Conservation (phyloP, 2,113 vertebrate species). For the Melanotaenia duboulayi region DNA sequence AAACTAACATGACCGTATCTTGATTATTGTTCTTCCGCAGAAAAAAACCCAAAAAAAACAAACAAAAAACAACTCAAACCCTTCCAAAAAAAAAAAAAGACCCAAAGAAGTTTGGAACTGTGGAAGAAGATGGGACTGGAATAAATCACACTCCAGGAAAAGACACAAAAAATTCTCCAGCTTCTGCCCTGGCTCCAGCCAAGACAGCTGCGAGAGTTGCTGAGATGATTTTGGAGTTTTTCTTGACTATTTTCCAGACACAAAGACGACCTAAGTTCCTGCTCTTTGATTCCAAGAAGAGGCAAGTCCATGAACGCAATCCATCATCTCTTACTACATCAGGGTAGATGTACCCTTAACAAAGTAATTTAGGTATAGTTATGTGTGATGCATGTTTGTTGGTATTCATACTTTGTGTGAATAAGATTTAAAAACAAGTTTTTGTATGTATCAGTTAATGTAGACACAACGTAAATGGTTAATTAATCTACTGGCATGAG, state of each 20-base stretch:
- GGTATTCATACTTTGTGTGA: neutral
- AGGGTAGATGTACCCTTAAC: constrained; percentile 8
- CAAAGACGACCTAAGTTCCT: constrained; percentile 59
- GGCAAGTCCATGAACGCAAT: constrained; percentile 38
- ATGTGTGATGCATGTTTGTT: neutral
- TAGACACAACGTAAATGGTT: no score
- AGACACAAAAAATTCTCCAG: constrained; percentile 30
- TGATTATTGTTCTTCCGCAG: constrained; percentile 48
- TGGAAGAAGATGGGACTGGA: constrained; percentile 12
- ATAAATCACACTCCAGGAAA: constrained; percentile 45
- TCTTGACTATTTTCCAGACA: constrained; percentile 70
- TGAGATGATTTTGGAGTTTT: constrained; percentile 46
- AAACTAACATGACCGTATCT: constrained; percentile 38
- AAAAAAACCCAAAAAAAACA: constrained; percentile 21
- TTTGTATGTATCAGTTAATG: no score
- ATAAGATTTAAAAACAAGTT: neutral
- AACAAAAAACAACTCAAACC: constrained; percentile 48
- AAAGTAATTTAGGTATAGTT: neutral
- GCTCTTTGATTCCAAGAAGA: constrained; percentile 63
- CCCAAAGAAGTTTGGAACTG: constrained; percentile 25
- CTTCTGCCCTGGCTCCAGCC: constrained; percentile 57
- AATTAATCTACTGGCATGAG: no score
- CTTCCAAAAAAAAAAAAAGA: constrained; percentile 51
- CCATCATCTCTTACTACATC: constrained; percentile 9
- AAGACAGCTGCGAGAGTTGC: constrained; percentile 72